phyloP scores from a whole-genome alignment of 2,797 vertebrate species.

The Calcarius lapponicus region DNA sequence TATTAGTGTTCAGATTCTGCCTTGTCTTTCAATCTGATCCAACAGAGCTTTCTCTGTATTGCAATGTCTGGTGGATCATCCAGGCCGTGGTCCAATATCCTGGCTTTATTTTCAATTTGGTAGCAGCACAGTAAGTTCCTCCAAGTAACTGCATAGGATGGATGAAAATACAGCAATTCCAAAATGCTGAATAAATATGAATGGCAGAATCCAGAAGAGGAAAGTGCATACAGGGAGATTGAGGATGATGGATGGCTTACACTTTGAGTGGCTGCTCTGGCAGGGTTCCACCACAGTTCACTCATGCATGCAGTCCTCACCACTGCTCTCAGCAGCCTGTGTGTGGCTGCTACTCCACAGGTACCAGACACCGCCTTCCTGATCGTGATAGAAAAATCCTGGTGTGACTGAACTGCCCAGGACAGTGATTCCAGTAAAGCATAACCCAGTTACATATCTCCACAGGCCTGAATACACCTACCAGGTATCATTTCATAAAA shows the following conservation, averaged over 20 bases:
- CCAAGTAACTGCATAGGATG: background rate
- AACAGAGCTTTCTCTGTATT: background rate
- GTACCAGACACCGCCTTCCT: background rate
- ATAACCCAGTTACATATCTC: background rate
- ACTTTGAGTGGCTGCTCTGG: background rate
- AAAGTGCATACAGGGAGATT: background rate
- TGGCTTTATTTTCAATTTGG: slow-evolving; percentile 42
- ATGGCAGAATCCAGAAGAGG: background rate
- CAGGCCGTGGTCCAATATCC: slow-evolving; percentile 26
- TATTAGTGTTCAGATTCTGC: background rate
- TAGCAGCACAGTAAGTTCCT: slow-evolving; percentile 12
- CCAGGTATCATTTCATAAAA: background rate
- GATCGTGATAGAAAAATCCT: background rate
- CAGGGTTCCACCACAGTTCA: background rate
- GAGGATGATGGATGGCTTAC: background rate
- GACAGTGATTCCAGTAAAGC: background rate
- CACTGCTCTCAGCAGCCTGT: background rate
- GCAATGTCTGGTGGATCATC: background rate
- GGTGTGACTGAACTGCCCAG: background rate
- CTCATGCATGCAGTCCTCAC: background rate
- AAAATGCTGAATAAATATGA: slow-evolving; percentile 13
- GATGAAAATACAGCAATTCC: slow-evolving; percentile 18
- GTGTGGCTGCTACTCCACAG: background rate
- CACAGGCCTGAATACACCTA: background rate
- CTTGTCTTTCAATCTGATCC: background rate